Evolutionary conservation across 1,140 invertebrate genomes (phyloP).

Genomic region (Drosophila aff.): DNA sequence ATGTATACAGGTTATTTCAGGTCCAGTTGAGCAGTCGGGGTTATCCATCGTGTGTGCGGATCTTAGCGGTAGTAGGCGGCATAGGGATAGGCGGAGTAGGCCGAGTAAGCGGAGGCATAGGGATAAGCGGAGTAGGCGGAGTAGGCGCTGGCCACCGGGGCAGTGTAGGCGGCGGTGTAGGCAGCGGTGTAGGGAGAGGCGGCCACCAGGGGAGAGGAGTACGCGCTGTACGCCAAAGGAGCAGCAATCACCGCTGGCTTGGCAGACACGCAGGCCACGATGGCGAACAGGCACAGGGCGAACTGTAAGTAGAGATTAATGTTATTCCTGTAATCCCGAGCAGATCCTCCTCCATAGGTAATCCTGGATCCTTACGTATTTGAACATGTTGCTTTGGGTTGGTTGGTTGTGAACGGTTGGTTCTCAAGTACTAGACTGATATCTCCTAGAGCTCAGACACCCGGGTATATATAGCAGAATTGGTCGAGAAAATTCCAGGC

Average conservation of each 20-base stretch:
- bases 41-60: neutral
- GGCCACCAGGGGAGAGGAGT: conserved; percentile 78
- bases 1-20: neutral
- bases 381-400: conserved; percentile 74
- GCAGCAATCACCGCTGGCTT: conserved; percentile 74
- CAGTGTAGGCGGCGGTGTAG: conserved; percentile 76
- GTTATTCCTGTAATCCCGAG: neutral
- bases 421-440: conserved; percentile 82
- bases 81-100: conserved; percentile 73
- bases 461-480: conserved; percentile 60
- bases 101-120: conserved; percentile 55
- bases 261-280: conserved; percentile 80
- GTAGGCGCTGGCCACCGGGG: conserved; percentile 68
- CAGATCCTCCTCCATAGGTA: neutral
- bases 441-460: conserved; percentile 28
- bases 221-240: conserved; percentile 85
- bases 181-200: conserved; percentile 77
- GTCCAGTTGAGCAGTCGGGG: conserved; percentile 14
- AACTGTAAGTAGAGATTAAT: conserved; percentile 42
- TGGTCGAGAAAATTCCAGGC: conserved; percentile 26
- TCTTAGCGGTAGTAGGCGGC: conserved; percentile 75
- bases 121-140: conserved; percentile 66
- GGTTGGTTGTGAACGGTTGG: conserved; percentile 51
- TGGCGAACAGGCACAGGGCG: conserved; percentile 79
- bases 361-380: conserved; percentile 72